Conservation (phyloP, 2,888 invertebrate genomes). For the Brachyopa scutellaris region DNA sequence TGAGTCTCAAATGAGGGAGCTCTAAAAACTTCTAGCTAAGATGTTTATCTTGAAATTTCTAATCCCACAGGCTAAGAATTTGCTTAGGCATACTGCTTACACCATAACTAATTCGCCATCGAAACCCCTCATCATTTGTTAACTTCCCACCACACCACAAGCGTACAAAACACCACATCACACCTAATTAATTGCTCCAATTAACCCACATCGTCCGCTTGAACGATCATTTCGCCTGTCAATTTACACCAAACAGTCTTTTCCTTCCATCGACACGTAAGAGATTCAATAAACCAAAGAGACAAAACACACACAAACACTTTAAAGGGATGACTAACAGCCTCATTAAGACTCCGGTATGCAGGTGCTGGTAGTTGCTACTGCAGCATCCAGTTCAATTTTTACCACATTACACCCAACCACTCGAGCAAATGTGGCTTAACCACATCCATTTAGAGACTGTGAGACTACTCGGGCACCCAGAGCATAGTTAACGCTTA, state of each 20-base stretch:
- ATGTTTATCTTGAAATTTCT: too few species aligned
- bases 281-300: constrained; percentile 35
- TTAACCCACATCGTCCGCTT: constrained; percentile 50
- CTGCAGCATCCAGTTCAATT: constrained; percentile 17
- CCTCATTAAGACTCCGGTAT: constrained; percentile 42
- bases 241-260: constrained; percentile 23
- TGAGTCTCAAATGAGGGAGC: too few species aligned
- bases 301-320: constrained; percentile 3
- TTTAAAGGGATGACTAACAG: constrained; percentile 46
- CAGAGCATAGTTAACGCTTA: constrained; percentile 49
- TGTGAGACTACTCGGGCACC: constrained; percentile 6
- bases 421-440: constrained; percentile 20
- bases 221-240: constrained; percentile 44
- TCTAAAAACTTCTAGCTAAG: too few species aligned
- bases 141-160: constrained; percentile 19
- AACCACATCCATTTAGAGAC: constrained; percentile 43
- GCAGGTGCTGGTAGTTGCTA: constrained; percentile 12
- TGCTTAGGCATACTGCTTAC: neutral
- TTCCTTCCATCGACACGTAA: constrained; percentile 7
- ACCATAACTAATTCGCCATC: neutral
- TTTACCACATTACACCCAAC: constrained; percentile 36
- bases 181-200: constrained; percentile 58
- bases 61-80: too few species aligned
- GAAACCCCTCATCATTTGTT: constrained; percentile 19
- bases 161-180: constrained; percentile 49